Evolutionary conservation across 1,140 invertebrate species (phyloP).

Genomic region (Sarcophaga bullata): DNA sequence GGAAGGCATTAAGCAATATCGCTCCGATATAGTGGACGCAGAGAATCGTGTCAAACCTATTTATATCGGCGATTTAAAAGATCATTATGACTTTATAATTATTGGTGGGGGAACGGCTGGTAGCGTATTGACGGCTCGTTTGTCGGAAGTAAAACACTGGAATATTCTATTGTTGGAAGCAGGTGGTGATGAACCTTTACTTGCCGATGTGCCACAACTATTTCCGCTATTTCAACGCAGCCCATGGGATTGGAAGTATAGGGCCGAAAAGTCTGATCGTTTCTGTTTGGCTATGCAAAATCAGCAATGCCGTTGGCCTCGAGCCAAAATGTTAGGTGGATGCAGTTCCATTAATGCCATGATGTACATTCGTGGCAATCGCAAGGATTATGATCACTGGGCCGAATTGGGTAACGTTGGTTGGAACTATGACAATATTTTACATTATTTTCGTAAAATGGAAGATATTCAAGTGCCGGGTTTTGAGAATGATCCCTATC

Average conservation of each 20-base stretch:
- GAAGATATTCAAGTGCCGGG: slow-evolving; percentile 77
- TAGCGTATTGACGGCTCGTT: slow-evolving; percentile 79
- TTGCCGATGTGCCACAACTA: slow-evolving; percentile 79
- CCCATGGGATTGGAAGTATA: slow-evolving; percentile 82
- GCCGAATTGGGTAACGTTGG: slow-evolving; percentile 75
- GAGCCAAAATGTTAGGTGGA: slow-evolving; percentile 84
- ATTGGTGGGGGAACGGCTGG: slow-evolving; percentile 88
- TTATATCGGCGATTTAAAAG: slow-evolving; percentile 65
- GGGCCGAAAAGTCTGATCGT: slow-evolving; percentile 75
- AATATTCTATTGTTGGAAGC: slow-evolving; percentile 84
- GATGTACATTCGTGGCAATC: slow-evolving; percentile 88
- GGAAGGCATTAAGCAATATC: slow-evolving; percentile 69
- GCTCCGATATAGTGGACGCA: slow-evolving; percentile 76
- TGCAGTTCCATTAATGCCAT: slow-evolving; percentile 87
- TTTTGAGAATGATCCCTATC: slow-evolving; percentile 68
- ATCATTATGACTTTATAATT: slow-evolving; percentile 79
- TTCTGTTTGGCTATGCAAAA: slow-evolving; percentile 75
- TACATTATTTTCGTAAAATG: slow-evolving; percentile 84
- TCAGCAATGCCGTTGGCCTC: slow-evolving; percentile 75
- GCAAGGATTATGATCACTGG: slow-evolving; percentile 87
- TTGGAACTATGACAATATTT: slow-evolving; percentile 81
- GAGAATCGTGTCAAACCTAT: slow-evolving; percentile 69
- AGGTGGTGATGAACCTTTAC: slow-evolving; percentile 78
- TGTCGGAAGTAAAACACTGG: slow-evolving; percentile 77
- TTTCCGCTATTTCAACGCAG: slow-evolving; percentile 79